Evolutionary conservation across 2,888 invertebrate species (phyloP), one percentile per base, ranked within the genome.

Genomic region (Tholera decimalis): DNA sequence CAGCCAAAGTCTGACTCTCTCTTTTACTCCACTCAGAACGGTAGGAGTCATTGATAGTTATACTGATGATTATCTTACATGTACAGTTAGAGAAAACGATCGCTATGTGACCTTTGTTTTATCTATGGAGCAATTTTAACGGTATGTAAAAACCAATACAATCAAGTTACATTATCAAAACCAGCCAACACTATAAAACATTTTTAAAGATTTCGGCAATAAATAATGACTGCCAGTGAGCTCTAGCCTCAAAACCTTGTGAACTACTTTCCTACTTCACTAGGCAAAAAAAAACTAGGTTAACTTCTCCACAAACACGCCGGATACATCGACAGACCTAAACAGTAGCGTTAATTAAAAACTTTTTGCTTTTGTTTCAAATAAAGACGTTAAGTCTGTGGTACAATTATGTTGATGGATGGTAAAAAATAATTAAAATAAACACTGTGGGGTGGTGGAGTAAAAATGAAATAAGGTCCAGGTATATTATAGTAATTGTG

Each of bases 381-480:
- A 56, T 71, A 37, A 71, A 77, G 63, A 30, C 55, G 50, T 70
- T 78, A 66, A 53, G 74, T 51, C 64, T 1, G 22, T 9, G 28
- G 43, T 49, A 57, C 44, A 35, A 41, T 39, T 49, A 46, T 76
- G 71, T 53, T 76, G 71, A 73, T 70, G 43, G 53, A 47, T 57
- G 71, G 37, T 11, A 28, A 43, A 67, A 67, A 73, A 49, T 73
- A 73, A 69, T 73, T 65, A 72, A 63, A 69, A 65, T 65, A 73
- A 53, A 73, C 47, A 47, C 35, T 39, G 35, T 15, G 1, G 20
- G 11, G 22, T 1, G n/a, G 46, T 13, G 37, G 46, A 70, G 35
- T 49, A 57, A 15, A 20, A 33, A 13, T 70, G 15, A 39, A 18
- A 9, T n/a, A n/a, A n/a, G n/a, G n/a, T n/a, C n/a, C n/a, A n/a